Evolutionary conservation across 2,888 invertebrate species (phyloP).

Genomic region (Brassicogethes aeneus): DNA sequence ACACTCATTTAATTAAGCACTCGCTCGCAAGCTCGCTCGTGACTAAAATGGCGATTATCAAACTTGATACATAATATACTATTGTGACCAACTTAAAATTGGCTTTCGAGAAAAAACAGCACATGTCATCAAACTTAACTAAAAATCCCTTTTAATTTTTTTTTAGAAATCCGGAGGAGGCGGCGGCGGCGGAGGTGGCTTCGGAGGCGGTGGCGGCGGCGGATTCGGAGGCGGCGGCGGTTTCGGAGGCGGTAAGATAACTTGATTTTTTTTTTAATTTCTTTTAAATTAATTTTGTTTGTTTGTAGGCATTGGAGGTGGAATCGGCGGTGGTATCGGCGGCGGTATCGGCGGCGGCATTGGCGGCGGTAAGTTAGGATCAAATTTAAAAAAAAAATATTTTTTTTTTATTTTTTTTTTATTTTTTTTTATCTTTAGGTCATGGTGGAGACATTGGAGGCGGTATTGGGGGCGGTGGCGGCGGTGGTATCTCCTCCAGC

Average conservation of each 20-base stretch:
- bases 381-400: too few species aligned
- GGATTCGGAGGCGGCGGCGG: constrained; percentile 17
- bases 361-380: constrained; percentile 24
- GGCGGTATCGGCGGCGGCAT: constrained; percentile 35
- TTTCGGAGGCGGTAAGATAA: constrained; percentile 13
- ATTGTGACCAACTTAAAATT: too few species aligned
- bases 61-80: too few species aligned
- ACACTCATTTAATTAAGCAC: too few species aligned
- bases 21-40: too few species aligned
- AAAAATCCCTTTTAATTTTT: too few species aligned
- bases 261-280: constrained; percentile 3
- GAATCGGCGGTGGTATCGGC: constrained; percentile 32
- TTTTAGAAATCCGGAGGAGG: constrained; percentile 18
- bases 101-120: too few species aligned
- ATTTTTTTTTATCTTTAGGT: constrained; percentile 10
- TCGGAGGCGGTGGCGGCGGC: constrained; percentile 11
- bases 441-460: constrained; percentile 30
- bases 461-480: constrained; percentile 21
- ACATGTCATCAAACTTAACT: too few species aligned
- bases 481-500: constrained; percentile 35
- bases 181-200: constrained; percentile 13
- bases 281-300: constrained; percentile 3
- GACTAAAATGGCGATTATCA: too few species aligned
- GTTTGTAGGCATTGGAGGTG: constrained; percentile 37
- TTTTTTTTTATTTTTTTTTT: too few species aligned